Conservation (phyloP, 1,140 invertebrate genomes). For the Tetraneura akinire region DNA sequence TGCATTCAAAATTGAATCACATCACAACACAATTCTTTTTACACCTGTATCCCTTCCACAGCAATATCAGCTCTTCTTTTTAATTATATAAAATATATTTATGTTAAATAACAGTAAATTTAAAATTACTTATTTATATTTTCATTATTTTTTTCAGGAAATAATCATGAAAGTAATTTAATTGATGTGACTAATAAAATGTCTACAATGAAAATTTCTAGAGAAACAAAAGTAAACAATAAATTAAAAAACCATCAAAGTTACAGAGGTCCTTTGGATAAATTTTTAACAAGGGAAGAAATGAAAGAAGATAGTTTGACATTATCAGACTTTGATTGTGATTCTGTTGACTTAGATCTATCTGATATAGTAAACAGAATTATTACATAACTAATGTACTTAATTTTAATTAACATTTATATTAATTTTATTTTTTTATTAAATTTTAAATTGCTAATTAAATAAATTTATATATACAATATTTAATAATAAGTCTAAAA, state of each 20-base stretch:
- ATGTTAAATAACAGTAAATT: too few species aligned
- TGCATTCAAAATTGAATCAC: too few species aligned
- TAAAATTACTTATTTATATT: too few species aligned
- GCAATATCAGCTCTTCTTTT: too few species aligned
- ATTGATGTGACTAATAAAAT: constrained; percentile 15
- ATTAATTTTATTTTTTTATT: too few species aligned
- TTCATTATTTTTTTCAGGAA: neutral
- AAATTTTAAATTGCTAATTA: too few species aligned
- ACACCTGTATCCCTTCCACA: too few species aligned
- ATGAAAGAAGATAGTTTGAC: constrained; percentile 49
- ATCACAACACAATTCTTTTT: too few species aligned
- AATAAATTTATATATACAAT: too few species aligned
- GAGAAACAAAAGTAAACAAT: neutral
- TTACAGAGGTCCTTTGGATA: neutral
- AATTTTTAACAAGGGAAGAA: constrained; percentile 8
- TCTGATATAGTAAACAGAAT: constrained; percentile 53
- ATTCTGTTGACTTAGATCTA: constrained; percentile 50
- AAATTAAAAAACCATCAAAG: neutral
- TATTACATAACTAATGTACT: neutral
- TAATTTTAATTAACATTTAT: neutral
- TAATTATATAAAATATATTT: too few species aligned
- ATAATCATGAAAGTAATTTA: neutral
- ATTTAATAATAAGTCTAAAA: too few species aligned
- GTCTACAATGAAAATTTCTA: constrained; percentile 15
- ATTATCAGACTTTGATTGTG: constrained; percentile 54